Evolutionary conservation across 2,797 vertebrate genomes (phyloP).

Genomic region (Telmatherina bonti): DNA sequence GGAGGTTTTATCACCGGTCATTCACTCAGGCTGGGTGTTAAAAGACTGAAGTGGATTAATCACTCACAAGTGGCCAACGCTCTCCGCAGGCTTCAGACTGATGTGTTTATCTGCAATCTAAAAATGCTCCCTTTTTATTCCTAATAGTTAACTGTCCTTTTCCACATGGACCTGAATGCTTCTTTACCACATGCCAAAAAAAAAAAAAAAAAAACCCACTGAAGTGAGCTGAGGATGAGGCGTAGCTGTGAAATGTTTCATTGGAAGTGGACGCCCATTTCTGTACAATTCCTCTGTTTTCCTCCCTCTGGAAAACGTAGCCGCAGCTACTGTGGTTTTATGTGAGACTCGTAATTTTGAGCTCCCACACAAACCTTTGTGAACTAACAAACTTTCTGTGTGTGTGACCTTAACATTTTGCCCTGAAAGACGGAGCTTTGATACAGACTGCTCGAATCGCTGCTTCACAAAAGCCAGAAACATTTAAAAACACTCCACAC

Average conservation of each 20-base stretch:
- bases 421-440: not conserved
- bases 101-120: constrained; percentile 47
- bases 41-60: constrained; percentile 41
- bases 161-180: constrained; percentile 31
- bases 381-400: not conserved
- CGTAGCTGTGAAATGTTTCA: constrained; percentile 35
- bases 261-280: constrained; percentile 7
- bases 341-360: not conserved
- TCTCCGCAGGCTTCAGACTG: constrained; percentile 38
- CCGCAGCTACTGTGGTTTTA: not conserved
- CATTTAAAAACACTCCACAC: too few relatives aligned
- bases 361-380: not conserved
- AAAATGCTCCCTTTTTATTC: constrained; percentile 37
- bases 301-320: not conserved
- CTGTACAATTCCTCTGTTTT: not conserved
- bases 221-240: constrained; percentile 18
- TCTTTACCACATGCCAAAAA: constrained; percentile 12
- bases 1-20: constrained; percentile 42
- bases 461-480: too few relatives aligned
- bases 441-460: not conserved
- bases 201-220: not conserved
- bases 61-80: constrained; percentile 30
- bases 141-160: constrained; percentile 34
- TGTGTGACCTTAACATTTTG: not conserved
- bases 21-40: constrained; percentile 36